phyloP scores from a whole-genome alignment of 2,888 invertebrate species.

The Oscheius onirici region DNA sequence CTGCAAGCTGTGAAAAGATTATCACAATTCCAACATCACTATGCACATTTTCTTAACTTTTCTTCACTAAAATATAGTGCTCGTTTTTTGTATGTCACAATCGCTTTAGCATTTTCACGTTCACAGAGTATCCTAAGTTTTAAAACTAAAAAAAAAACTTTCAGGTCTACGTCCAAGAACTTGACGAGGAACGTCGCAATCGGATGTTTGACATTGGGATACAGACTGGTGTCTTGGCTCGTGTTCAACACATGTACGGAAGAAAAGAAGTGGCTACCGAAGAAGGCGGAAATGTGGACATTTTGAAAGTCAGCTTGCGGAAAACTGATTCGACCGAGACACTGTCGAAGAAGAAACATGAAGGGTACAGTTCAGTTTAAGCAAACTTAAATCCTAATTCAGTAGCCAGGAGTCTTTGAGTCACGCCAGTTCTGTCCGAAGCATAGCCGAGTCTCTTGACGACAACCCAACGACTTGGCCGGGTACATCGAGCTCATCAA shows the following conservation, averaged over 20 bases:
- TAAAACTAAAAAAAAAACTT: not conserved
- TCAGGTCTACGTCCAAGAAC: constrained; percentile 53
- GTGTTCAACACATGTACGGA: constrained; percentile 61
- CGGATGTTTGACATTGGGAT: constrained; percentile 62
- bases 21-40: no score
- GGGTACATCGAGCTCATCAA: constrained; percentile 16
- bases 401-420: constrained; percentile 34
- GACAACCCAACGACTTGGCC: constrained; percentile 19
- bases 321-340: constrained; percentile 30
- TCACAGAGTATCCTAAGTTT: not conserved
- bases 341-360: constrained; percentile 4
- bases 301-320: constrained; percentile 28
- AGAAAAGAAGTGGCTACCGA: constrained; percentile 21
- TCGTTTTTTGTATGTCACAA: not conserved
- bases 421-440: constrained; percentile 30
- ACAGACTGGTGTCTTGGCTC: constrained; percentile 60
- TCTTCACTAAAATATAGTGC: no score
- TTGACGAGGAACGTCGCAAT: constrained; percentile 48
- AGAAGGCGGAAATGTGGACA: constrained; percentile 22
- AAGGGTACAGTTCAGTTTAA: not conserved
- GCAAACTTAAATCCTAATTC: not conserved
- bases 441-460: constrained; percentile 32
- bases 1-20: no score
- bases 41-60: no score
- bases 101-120: not conserved